Evolutionary conservation across 2,113 vertebrate genomes (phyloP).

Genomic region (Menidia beryllina): DNA sequence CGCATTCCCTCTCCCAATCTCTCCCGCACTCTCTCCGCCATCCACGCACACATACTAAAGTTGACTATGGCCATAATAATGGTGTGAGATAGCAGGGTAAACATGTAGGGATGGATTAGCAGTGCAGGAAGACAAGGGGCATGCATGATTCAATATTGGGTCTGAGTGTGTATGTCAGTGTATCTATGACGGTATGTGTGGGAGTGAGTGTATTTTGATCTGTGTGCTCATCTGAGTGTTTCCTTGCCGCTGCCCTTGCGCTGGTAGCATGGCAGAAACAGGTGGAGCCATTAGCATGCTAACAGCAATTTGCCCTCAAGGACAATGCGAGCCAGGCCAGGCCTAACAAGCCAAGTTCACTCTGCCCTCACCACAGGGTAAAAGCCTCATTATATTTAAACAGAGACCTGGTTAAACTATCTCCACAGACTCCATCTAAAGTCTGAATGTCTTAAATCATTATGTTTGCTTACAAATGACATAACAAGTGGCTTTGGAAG

Average conservation of each 20-base stretch:
- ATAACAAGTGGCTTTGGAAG: slow-evolving; percentile 19
- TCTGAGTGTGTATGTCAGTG: slow-evolving; percentile 37
- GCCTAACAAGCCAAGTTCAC: slow-evolving; percentile 73
- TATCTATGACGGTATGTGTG: slow-evolving; percentile 3
- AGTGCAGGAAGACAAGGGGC: slow-evolving; percentile 72
- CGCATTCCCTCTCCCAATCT: slow-evolving; percentile 21
- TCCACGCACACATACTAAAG: slow-evolving; percentile 48
- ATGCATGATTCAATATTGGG: slow-evolving; percentile 70
- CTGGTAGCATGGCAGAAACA: slow-evolving; percentile 71
- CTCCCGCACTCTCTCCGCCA: slow-evolving; percentile 4
- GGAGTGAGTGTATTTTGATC: slow-evolving; percentile 32
- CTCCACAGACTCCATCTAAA: slow-evolving; percentile 15
- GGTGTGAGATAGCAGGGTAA: slow-evolving; percentile 66
- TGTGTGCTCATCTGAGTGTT: slow-evolving; percentile 44
- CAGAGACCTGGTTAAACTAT: slow-evolving; percentile 16
- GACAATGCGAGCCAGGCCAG: slow-evolving; percentile 68
- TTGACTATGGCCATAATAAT: slow-evolving; percentile 69
- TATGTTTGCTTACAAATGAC: slow-evolving; percentile 7
- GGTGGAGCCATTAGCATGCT: slow-evolving; percentile 80
- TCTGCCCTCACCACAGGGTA: slow-evolving; percentile 63
- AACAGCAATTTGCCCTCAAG: slow-evolving; percentile 77
- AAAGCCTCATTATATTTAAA: slow-evolving; percentile 53
- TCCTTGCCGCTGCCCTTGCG: slow-evolving; percentile 71
- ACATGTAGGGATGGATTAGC: slow-evolving; percentile 75
- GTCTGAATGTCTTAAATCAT: slow-evolving; percentile 17